Conservation (phyloP, 2,113 vertebrate species). For the Mustelus asterias region DNA sequence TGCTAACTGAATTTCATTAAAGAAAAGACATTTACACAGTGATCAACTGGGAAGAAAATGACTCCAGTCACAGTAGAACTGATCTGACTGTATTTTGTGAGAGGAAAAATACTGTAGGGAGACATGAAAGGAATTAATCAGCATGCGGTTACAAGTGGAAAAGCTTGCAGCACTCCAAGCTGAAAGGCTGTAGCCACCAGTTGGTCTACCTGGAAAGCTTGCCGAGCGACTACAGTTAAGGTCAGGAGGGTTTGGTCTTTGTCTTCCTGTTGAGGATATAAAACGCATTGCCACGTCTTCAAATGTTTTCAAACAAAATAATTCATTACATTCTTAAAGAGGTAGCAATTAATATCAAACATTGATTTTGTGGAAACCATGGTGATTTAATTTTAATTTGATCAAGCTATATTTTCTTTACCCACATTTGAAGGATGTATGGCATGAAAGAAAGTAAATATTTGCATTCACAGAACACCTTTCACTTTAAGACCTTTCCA, state of each 20-base stretch:
- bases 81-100: not conserved
- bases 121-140: not conserved
- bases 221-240: not conserved
- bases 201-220: not conserved
- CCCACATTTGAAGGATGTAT: not conserved
- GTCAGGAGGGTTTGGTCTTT: not conserved
- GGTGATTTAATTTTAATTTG: not conserved
- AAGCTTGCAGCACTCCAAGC: too few relatives aligned
- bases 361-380: not conserved
- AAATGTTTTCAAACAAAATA: not conserved
- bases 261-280: not conserved
- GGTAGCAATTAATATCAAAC: too few relatives aligned
- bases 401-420: not conserved
- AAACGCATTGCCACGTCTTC: not conserved
- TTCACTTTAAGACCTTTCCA: not conserved
- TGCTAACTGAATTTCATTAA: not conserved
- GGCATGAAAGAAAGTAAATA: not conserved
- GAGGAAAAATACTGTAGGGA: not conserved
- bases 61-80: not conserved
- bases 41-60: not conserved
- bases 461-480: not conserved
- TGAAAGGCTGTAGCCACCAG: not conserved
- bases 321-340: not conserved
- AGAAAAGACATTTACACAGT: not conserved
- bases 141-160: not conserved